Percentiles rank a stretch among this genome's conserved stretches.
These are phyloP conservation scores for Falco rusticolus DNA, from an alignment of 2,797 vertebrate genomes.

Conservation along the genomic window DNA sequence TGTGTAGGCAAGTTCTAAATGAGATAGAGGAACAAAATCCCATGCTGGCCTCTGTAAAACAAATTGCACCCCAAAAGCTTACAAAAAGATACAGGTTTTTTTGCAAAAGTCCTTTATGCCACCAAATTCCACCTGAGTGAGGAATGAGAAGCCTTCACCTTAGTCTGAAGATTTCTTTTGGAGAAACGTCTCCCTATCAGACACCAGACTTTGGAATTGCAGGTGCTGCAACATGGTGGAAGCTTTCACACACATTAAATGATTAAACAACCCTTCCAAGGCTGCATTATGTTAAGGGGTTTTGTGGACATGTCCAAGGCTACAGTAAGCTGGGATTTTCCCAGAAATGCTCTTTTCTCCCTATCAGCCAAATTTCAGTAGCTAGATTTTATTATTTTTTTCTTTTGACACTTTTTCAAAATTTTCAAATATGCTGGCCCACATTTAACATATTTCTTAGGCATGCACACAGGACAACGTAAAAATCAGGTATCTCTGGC, in stretches of 20 bases:
- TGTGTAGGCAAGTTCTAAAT: background rate
- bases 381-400: background rate
- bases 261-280: background rate
- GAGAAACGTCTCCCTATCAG: background rate
- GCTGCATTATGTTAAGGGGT: background rate
- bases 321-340: background rate
- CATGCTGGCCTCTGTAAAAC: background rate
- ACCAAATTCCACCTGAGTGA: background rate
- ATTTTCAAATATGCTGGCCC: background rate
- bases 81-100: background rate
- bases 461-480: background rate
- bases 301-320: background rate
- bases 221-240: background rate
- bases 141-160: background rate
- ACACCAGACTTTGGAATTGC: background rate
- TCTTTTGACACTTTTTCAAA: background rate
- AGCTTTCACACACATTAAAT: background rate
- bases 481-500: background rate
- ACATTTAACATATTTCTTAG: background rate
- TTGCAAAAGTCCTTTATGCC: background rate
- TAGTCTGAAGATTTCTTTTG: background rate
- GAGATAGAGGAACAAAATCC: background rate
- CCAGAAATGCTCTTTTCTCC: background rate
- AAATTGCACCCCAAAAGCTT: background rate
- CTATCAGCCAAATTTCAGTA: background rate